Percentiles rank a stretch among this genome's conserved stretches.
Conservation (phyloP, 2,888 invertebrate species). For the Agapostemon virescens region DNA sequence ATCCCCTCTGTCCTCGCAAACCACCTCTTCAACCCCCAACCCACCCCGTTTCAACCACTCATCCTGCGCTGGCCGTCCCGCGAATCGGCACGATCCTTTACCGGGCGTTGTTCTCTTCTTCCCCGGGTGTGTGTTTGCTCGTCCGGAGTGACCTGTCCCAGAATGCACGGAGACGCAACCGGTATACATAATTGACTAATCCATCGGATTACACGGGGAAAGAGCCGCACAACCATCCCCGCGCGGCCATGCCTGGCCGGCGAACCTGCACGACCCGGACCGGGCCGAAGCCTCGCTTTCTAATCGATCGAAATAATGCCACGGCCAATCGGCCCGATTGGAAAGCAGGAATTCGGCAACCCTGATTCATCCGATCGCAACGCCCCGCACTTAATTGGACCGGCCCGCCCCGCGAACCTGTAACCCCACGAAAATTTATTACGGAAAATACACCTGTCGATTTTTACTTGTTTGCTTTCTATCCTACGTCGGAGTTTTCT, state of each 20-base stretch:
- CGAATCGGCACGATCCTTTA: conserved; percentile 56
- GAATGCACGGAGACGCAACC: conserved; percentile 63
- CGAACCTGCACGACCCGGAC: not conserved
- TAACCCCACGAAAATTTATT: conserved; percentile 21
- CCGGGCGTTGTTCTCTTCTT: conserved; percentile 24
- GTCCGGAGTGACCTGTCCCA: conserved; percentile 57
- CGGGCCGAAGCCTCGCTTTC: conserved; percentile 56
- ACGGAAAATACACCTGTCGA: conserved; percentile 23
- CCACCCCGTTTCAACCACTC: not conserved
- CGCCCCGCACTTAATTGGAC: conserved; percentile 62
- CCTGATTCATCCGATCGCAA: conserved; percentile 51
- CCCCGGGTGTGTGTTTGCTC: conserved; percentile 7
- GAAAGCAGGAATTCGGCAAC: conserved; percentile 55
- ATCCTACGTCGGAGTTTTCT: too few relatives aligned
- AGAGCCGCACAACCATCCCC: conserved; percentile 40
- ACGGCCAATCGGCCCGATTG: conserved; percentile 66
- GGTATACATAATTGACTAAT: conserved; percentile 70
- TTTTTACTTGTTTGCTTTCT: not conserved
- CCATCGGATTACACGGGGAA: conserved; percentile 66
- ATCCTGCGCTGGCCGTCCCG: conserved; percentile 43
- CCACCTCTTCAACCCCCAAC: not conserved
- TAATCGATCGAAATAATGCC: conserved; percentile 69
- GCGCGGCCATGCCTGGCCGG: not conserved
- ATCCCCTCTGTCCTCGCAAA: not conserved
- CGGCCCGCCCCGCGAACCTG: conserved; percentile 12